Base-by-base conservation (phyloP, 2,113 vertebrate genomes). In the Urocitellus parryii region DNA sequence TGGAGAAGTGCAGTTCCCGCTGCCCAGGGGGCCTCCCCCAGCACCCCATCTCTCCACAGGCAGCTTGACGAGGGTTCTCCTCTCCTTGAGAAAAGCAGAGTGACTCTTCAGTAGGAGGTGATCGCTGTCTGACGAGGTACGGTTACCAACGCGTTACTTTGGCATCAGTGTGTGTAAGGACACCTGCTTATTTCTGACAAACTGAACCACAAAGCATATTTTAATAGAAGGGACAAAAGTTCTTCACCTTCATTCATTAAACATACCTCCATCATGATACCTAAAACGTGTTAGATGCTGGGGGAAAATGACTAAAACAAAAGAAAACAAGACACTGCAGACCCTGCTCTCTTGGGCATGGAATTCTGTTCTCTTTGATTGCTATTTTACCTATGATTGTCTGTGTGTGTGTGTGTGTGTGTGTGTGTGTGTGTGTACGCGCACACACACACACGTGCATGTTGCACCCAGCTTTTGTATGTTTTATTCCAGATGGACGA, bases 181-280 rank as follows among this genome's bases (percentile, higher is more conserved):
- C 13, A 93, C 0, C 39, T 86, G 53, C 89, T 78, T 51, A 45
- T 39, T 53, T 56, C 48, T 79, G 74, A 94, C 51, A 56, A 88
- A 45, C 25, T 65, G 24, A 91, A 88, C 48, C 85, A 20, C 14
- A 78, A 96, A 96, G 12, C n/a, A 70, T 1, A 8, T 20, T 65
- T 83, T 65, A 42, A 18, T 18, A 48, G 22, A 61, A n/a, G 37
- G 79, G 48, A 48, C 2, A 56, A 42, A 85, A 67, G 4, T 82
- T 90, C 27, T 89, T 85, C 61, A n/a, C 29, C 16, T 91, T 86
- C n/a, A 78, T 20, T 67, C 51, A 61, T 80, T 77, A 88, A 72
- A 45, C 16, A 78, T 24, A 51, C 2, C 93, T 74, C 72, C 9
- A 53, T n/a, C 70, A 1, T 94, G 51, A 51, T 77, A 29, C 2